Evolutionary conservation across 2,888 invertebrate species (phyloP).

Genomic region (Reticulitermes lucifugus): DNA sequence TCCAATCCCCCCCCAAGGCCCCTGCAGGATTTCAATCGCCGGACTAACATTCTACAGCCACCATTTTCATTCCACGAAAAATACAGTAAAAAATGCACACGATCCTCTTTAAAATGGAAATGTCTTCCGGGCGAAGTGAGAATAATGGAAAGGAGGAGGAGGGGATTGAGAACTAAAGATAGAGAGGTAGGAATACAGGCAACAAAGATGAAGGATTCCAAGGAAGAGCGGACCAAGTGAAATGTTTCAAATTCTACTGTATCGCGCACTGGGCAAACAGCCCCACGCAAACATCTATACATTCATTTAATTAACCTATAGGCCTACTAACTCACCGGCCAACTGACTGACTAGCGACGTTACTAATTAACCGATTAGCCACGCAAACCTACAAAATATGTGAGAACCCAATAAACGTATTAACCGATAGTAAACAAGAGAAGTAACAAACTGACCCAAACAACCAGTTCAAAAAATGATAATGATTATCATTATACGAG

Average conservation of each 20-base stretch:
- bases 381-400: too few relatives aligned
- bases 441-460: too few relatives aligned
- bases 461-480: too few relatives aligned
- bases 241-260: background rate
- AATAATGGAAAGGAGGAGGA: background rate
- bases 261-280: too few relatives aligned
- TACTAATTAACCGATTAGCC: too few relatives aligned
- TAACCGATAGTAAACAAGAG: too few relatives aligned
- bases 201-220: conserved; percentile 16
- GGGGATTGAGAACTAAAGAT: conserved; percentile 37
- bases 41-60: conserved; percentile 16
- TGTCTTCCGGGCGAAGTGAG: conserved; percentile 37
- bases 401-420: too few relatives aligned
- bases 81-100: conserved; percentile 35
- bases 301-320: too few relatives aligned
- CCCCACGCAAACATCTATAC: too few relatives aligned
- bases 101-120: conserved; percentile 48
- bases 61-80: conserved; percentile 44
- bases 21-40: conserved; percentile 53
- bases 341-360: too few relatives aligned
- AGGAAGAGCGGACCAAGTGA: conserved; percentile 18
- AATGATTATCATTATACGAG: too few relatives aligned
- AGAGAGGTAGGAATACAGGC: conserved; percentile 33
- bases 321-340: too few relatives aligned
- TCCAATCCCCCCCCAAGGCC: conserved; percentile 38